Conservation (phyloP, 2,113 vertebrate species). For the Dipodomys stephensi region DNA sequence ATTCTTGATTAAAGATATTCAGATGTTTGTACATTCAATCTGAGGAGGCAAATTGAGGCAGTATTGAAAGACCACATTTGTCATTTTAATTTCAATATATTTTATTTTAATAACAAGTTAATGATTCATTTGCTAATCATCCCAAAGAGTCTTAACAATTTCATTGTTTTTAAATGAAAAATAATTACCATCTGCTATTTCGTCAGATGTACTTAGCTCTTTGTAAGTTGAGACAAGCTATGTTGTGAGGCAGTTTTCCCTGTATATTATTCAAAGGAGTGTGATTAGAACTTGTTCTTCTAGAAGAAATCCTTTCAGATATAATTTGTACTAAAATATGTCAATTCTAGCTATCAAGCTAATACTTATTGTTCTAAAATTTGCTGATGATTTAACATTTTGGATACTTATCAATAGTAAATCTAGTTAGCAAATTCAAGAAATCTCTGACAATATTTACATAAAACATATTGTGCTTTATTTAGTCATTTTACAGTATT, state of each 20-base stretch:
- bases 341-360: background rate
- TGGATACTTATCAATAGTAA: conserved; percentile 25
- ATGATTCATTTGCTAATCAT: background rate
- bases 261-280: conserved; percentile 16
- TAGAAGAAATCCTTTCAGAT: background rate
- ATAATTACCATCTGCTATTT: background rate
- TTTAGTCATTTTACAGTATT: conserved; percentile 2
- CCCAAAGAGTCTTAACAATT: background rate
- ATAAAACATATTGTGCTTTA: conserved; percentile 49
- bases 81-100: background rate
- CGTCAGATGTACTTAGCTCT: background rate
- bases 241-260: background rate
- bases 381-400: background rate
- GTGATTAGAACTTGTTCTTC: background rate
- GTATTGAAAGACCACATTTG: background rate
- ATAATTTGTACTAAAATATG: background rate
- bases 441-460: background rate
- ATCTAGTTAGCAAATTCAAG: background rate
- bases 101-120: background rate
- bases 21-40: background rate
- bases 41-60: background rate
- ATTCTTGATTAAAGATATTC: background rate
- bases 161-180: background rate
- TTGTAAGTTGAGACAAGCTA: conserved; percentile 16
- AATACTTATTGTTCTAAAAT: background rate